Evolutionary conservation across 2,888 invertebrate species (phyloP).

Genomic region (Amblyjoppa proteus): DNA sequence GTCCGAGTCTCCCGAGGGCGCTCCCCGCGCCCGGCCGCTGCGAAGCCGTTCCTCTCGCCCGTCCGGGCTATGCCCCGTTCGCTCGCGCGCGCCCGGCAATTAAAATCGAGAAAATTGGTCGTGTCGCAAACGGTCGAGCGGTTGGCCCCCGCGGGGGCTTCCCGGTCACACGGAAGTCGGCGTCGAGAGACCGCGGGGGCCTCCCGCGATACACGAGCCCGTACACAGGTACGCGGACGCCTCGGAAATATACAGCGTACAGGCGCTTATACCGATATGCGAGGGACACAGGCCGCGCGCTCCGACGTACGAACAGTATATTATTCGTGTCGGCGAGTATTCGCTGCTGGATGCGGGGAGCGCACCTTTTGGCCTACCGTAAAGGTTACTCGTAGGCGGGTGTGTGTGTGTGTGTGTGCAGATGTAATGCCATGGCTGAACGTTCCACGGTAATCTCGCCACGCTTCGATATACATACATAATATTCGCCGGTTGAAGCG

Average conservation of each 20-base stretch:
- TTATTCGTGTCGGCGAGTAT: conserved; percentile 57
- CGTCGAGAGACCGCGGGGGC: conserved; percentile 39
- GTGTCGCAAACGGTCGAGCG: conserved; percentile 64
- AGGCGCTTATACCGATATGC: not conserved
- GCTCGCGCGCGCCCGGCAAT: conserved; percentile 53
- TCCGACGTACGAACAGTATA: conserved; percentile 54
- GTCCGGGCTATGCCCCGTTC: conserved; percentile 24
- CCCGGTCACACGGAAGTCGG: conserved; percentile 68
- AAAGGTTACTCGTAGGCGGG: conserved; percentile 67
- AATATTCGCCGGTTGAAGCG: conserved; percentile 35
- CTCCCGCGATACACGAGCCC: conserved; percentile 5
- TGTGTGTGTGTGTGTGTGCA: conserved; percentile 36
- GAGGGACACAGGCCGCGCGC: not conserved
- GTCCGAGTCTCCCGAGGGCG: conserved; percentile 51
- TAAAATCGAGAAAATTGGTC: conserved; percentile 71
- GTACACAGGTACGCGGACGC: conserved; percentile 10
- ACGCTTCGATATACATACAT: conserved; percentile 51
- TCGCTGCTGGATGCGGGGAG: conserved; percentile 60
- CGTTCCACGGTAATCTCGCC: conserved; percentile 53
- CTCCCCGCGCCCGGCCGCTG: not conserved
- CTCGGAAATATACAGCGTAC: not conserved
- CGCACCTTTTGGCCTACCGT: conserved; percentile 64
- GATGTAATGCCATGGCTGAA: conserved; percentile 37
- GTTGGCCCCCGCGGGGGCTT: conserved; percentile 66
- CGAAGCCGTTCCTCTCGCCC: not conserved